Base-by-base conservation (phyloP, 2,888 invertebrate genomes). In the Cephus rjabovi region DNA sequence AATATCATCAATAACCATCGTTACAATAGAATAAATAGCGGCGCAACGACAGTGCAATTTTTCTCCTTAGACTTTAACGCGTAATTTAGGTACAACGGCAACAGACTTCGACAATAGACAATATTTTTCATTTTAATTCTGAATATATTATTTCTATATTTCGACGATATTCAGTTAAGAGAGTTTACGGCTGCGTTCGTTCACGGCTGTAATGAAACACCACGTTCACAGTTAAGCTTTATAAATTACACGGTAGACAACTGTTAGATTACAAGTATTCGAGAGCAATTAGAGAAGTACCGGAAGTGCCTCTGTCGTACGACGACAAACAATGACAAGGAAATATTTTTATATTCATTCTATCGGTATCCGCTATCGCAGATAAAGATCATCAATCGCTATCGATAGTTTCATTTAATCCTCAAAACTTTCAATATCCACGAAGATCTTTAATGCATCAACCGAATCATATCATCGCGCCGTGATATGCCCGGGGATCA, bases 11-110 rank as follows among this genome's bases (percentile, higher is more conserved):
- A 82, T 83, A 85, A 81, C 83, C 83, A 85, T 83, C 80, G 79
- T 86, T 87, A 84, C 84, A 82, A 84, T 87, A 87, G 86, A 88
- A 84, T 87, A 86, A 88, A 88, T 89, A 89, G 85, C 80, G 83
- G 79, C 83, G 82, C 79, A 85, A 83, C 83, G 85, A 84, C 79
- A 82, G 80, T 81, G 80, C 80, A 23, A 23, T 78, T 84, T 77
- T 80, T 80, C 80, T 33, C 79, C 75, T 77, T 83, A 79, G 82
- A 81, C 79, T 79, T 84, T 83, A 85, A 85, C 81, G 84, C 83
- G 83, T 82, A 84, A 81, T 84, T 84, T 84, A 81, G 83, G 82
- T 84, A 82, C 87, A 86, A 84, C 82, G 85, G 82, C 86, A 83
- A 84, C 83, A 80, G 83, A 84, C 81, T 75, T 82, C 81, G 79